Conservation (phyloP, 2,888 invertebrate species). For the Salpingus planirostris region DNA sequence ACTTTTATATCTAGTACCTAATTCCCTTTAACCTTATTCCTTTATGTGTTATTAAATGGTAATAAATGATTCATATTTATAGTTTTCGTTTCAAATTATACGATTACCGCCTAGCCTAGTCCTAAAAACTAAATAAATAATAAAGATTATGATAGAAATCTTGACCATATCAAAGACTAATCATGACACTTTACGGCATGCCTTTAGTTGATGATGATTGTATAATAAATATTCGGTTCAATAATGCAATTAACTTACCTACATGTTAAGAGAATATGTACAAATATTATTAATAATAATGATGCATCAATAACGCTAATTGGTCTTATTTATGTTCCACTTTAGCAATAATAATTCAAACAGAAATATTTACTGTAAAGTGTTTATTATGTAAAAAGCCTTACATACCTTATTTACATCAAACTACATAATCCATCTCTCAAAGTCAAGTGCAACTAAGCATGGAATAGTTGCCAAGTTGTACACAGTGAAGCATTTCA, state of each 20-base stretch:
- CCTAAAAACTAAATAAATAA: constrained; percentile 8
- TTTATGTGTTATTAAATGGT: constrained; percentile 21
- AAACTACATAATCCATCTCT: constrained; percentile 34
- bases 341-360: no score
- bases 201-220: constrained; percentile 6
- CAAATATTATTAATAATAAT: constrained; percentile 7
- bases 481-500: constrained; percentile 20
- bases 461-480: constrained; percentile 27
- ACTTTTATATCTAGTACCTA: constrained; percentile 6
- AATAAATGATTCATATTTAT: constrained; percentile 12
- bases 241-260: constrained; percentile 21
- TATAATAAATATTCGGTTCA: constrained; percentile 17
- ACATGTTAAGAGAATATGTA: constrained; percentile 25
- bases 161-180: constrained; percentile 22
- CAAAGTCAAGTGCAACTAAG: constrained; percentile 31
- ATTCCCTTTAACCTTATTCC: constrained; percentile 6
- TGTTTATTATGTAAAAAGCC: constrained; percentile 42
- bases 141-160: no score
- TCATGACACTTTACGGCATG: constrained; percentile 5
- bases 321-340: no score
- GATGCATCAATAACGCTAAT: no score
- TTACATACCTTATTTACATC: constrained; percentile 42
- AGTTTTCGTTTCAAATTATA: no score
- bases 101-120: no score
- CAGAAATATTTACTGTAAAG: constrained; percentile 23